phyloP scores from a whole-genome alignment of 2,888 invertebrate species.

The Magallana nippona region DNA sequence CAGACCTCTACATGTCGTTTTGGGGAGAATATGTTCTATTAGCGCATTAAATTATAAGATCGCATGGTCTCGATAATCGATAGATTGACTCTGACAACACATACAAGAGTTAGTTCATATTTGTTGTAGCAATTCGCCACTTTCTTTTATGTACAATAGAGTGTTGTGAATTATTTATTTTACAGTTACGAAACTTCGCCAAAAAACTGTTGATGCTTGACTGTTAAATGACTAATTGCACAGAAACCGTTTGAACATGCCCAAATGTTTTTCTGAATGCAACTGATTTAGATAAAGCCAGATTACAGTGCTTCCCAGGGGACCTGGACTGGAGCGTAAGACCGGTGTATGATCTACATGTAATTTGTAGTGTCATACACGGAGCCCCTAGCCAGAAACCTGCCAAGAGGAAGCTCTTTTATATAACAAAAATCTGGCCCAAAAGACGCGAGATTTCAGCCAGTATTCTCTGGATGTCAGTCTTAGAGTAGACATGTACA shows the following conservation, averaged over 20 bases:
- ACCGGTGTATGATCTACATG: too few relatives aligned
- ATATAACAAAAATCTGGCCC: too few relatives aligned
- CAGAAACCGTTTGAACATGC: background rate
- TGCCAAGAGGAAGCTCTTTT: too few relatives aligned
- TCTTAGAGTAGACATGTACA: too few relatives aligned
- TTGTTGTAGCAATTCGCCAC: constrained; percentile 20
- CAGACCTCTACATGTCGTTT: background rate
- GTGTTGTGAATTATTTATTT: constrained; percentile 18
- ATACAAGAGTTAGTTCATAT: constrained; percentile 6
- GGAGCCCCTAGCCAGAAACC: too few relatives aligned
- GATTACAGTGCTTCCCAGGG: background rate
- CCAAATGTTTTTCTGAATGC: background rate
- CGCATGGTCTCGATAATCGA: constrained; percentile 5
- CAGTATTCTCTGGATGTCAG: too few relatives aligned
- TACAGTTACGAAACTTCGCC: constrained; percentile 8
- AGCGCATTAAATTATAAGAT: background rate
- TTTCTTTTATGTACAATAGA: background rate
- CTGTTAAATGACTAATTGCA: constrained; percentile 24
- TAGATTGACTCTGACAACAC: constrained; percentile 1
- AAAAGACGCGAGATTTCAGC: too few relatives aligned
- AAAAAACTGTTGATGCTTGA: background rate
- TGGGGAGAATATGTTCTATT: background rate
- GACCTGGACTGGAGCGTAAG: too few relatives aligned
- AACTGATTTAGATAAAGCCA: background rate
- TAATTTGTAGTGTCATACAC: too few relatives aligned